Evolutionary conservation across 2,113 vertebrate genomes (phyloP).

Genomic region (Vulpes vulpes): DNA sequence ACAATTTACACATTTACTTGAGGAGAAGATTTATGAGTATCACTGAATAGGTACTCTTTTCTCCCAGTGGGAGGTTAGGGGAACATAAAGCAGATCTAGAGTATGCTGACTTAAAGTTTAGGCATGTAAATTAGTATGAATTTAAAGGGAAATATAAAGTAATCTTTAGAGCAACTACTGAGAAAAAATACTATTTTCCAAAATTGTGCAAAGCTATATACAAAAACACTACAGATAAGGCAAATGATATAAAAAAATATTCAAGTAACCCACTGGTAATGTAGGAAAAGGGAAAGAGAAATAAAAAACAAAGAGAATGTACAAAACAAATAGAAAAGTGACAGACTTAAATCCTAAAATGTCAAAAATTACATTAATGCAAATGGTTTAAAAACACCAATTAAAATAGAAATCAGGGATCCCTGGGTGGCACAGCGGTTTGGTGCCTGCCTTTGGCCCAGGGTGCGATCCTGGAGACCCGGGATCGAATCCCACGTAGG

Average conservation of each 20-base stretch:
- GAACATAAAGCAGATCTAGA: background rate
- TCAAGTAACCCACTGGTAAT: background rate
- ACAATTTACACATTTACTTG: background rate
- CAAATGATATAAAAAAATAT: slow-evolving; percentile 26
- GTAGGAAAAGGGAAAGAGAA: background rate
- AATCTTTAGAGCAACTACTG: background rate
- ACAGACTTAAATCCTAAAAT: background rate
- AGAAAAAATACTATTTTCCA: slow-evolving; percentile 43
- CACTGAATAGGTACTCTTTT: background rate
- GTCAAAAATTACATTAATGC: slow-evolving; percentile 14
- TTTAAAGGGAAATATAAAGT: background rate
- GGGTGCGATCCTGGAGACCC: too few species aligned
- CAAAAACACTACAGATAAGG: background rate
- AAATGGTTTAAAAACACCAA: background rate
- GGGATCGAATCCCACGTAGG: too few species aligned
- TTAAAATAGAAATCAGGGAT: background rate
- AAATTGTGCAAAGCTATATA: background rate
- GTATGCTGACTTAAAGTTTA: background rate
- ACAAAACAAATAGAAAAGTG: background rate
- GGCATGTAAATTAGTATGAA: background rate
- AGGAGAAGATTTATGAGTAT: background rate
- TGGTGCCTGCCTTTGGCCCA: too few species aligned
- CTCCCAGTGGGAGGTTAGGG: background rate
- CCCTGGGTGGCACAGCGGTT: too few species aligned
- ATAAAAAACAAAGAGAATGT: background rate